Evolutionary conservation across 2,113 vertebrate genomes (phyloP).

Genomic region (Podocnemis expansa): DNA sequence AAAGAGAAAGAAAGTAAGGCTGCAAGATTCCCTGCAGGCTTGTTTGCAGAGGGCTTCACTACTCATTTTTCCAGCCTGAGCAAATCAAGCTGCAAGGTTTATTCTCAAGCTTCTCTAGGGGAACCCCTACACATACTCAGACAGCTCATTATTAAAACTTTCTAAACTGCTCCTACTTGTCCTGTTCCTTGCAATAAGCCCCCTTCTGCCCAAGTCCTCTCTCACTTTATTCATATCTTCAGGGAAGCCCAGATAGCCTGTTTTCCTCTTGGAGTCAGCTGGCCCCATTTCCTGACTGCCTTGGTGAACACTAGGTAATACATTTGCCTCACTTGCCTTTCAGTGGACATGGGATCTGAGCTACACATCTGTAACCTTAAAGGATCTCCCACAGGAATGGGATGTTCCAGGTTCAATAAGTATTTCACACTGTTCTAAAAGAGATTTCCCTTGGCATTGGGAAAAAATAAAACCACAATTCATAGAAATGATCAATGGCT

Average conservation of each 20-base stretch:
- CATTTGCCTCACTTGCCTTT: conserved; percentile 3
- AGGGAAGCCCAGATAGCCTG: conserved; percentile 22
- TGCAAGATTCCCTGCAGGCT: background rate
- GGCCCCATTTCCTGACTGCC: background rate
- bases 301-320: conserved; percentile 27
- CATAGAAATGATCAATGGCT: background rate
- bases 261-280: background rate
- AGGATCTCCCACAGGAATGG: background rate
- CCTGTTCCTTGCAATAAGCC: conserved; percentile 16
- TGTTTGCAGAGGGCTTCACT: background rate
- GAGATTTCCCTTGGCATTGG: background rate
- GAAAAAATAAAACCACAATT: background rate
- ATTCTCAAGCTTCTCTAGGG: background rate
- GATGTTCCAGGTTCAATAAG: background rate
- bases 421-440: background rate
- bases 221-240: conserved; percentile 9
- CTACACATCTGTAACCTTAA: conserved; percentile 4
- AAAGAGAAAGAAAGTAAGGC: background rate
- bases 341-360: background rate
- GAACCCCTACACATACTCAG: conserved; percentile 41
- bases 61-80: background rate
- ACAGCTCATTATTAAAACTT: background rate
- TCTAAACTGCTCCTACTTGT: conserved; percentile 50
- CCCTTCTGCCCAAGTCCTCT: conserved; percentile 1
- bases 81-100: conserved; percentile 8